Conservation (phyloP, 1,140 invertebrate genomes). For the Bombus vancouverensis region DNA sequence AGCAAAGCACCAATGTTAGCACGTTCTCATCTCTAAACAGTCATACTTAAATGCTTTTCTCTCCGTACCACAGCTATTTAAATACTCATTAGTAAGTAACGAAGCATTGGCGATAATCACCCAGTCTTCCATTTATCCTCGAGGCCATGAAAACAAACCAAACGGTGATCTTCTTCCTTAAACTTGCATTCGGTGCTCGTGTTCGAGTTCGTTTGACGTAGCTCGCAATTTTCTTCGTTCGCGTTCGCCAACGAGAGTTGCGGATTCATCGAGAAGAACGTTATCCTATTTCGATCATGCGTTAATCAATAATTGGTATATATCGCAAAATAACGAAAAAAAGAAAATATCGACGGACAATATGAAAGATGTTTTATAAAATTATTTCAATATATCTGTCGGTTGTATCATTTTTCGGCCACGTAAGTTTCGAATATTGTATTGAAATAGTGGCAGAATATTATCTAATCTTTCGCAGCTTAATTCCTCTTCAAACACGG, state of each 20-base stretch:
- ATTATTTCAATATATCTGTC: neutral
- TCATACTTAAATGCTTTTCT: neutral
- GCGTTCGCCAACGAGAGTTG: neutral
- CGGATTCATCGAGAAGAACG: neutral
- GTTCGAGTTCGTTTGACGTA: neutral
- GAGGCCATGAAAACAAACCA: constrained; percentile 67
- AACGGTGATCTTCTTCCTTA: constrained; percentile 50
- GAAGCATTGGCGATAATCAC: constrained; percentile 43
- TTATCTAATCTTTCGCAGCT: constrained; percentile 36
- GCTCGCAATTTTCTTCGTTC: constrained; percentile 52
- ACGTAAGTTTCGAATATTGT: neutral
- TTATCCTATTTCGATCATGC: neutral
- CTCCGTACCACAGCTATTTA: neutral
- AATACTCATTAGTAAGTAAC: constrained; percentile 4
- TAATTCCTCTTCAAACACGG: constrained; percentile 30
- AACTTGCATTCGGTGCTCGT: constrained; percentile 54
- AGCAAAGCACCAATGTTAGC: constrained; percentile 53
- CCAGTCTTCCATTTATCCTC: constrained; percentile 60
- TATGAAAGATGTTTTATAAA: too few species aligned
- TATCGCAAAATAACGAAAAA: neutral
- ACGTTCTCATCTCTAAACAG: constrained; percentile 58
- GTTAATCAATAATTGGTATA: neutral
- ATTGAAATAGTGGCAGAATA: neutral
- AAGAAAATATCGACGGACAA: neutral
- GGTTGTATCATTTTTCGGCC: neutral